phyloP scores from a whole-genome alignment of 2,797 vertebrate genomes.

The Psittacula derbiana region DNA sequence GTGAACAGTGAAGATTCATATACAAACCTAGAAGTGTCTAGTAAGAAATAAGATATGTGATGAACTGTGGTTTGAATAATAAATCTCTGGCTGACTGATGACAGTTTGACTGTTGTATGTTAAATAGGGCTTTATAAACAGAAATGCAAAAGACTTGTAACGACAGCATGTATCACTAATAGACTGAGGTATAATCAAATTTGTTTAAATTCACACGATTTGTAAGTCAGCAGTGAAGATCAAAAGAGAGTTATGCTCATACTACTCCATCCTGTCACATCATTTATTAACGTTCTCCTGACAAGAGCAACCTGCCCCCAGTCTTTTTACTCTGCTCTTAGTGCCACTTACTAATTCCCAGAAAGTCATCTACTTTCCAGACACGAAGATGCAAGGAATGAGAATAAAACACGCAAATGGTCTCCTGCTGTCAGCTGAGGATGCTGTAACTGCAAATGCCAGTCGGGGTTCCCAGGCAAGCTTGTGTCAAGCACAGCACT shows the following conservation, averaged over 20 bases:
- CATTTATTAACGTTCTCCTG: neutral
- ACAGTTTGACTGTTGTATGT: neutral
- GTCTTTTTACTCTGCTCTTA: neutral
- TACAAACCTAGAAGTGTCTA: neutral
- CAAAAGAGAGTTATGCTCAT: neutral
- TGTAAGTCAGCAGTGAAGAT: neutral
- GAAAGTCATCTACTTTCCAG: neutral
- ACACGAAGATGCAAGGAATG: neutral
- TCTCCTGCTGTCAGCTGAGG: neutral
- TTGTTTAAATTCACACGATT: neutral
- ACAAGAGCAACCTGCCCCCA: neutral
- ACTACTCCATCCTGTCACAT: neutral
- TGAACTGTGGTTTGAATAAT: neutral
- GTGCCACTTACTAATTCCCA: neutral
- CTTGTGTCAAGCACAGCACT: neutral
- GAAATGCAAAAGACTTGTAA: neutral
- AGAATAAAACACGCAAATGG: neutral
- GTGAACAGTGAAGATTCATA: neutral
- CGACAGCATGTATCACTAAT: neutral
- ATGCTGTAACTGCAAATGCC: neutral
- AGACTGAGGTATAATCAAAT: neutral
- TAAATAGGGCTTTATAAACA: neutral
- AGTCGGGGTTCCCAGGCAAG: neutral
- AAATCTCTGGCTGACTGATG: neutral
- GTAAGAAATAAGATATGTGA: neutral